phyloP scores from a whole-genome alignment of 2,113 vertebrate genomes.

The Xiphophorus maculatus region DNA sequence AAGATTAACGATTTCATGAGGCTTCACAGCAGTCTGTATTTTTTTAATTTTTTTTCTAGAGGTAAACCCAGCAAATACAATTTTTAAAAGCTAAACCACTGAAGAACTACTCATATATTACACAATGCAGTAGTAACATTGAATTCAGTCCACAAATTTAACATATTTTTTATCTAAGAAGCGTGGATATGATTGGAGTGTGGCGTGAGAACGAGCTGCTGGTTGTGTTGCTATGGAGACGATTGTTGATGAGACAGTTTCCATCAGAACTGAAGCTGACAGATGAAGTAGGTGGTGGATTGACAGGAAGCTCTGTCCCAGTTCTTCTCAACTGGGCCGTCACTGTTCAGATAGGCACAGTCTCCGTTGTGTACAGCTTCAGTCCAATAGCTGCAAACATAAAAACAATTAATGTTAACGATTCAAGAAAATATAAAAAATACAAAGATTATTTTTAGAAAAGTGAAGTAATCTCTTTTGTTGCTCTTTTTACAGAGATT shows the following conservation, averaged over 20 bases:
- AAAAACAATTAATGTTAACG: not conserved
- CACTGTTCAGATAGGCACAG: slow-evolving; percentile 57
- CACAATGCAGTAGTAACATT: not conserved
- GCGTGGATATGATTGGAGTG: too few species aligned
- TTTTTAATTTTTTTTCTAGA: too few species aligned
- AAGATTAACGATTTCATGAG: too few species aligned
- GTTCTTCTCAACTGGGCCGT: slow-evolving; percentile 5
- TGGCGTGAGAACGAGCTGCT: not conserved
- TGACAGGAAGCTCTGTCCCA: slow-evolving; percentile 46
- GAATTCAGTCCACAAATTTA: not conserved
- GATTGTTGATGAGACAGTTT: not conserved
- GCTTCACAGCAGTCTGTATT: too few species aligned
- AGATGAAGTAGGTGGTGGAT: slow-evolving; percentile 62
- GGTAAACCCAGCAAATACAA: too few species aligned
- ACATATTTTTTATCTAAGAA: too few species aligned
- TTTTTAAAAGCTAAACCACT: not conserved
- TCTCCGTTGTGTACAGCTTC: not conserved
- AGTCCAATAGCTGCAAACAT: slow-evolving; percentile 65
- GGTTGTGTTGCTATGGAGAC: slow-evolving; percentile 2
- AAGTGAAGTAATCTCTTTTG: not conserved
- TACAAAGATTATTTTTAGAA: not conserved
- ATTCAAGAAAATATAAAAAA: too few species aligned
- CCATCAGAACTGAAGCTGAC: slow-evolving; percentile 46
- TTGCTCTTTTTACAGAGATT: not conserved
- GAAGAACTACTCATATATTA: not conserved